Percentiles rank a stretch among this genome's conserved stretches.
Conservation (phyloP, 1,140 invertebrate species). For the Drosophila miranda region DNA sequence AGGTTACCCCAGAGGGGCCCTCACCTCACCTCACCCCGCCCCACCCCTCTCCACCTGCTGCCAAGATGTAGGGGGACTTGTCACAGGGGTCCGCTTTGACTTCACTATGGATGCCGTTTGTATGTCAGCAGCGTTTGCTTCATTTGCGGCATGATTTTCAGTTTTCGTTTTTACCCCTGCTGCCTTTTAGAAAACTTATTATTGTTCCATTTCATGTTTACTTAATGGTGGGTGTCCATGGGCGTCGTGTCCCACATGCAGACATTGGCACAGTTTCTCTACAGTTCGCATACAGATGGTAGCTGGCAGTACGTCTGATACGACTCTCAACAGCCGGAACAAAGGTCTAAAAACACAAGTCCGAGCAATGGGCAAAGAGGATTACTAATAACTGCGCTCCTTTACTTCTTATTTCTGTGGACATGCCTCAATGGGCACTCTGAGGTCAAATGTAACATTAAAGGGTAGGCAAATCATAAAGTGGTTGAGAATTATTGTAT, state of each 20-base stretch:
- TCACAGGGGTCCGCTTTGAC: constrained; percentile 26
- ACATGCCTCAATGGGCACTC: no score
- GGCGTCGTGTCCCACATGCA: constrained; percentile 25
- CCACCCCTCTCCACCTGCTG: neutral
- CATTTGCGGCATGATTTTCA: constrained; percentile 72
- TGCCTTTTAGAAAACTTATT: constrained; percentile 51
- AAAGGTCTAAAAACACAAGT: constrained; percentile 18
- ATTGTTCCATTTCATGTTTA: constrained; percentile 36
- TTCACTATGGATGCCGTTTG: constrained; percentile 41
- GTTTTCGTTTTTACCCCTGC: constrained; percentile 48
- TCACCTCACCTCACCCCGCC: neutral
- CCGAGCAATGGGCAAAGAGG: constrained; percentile 20
- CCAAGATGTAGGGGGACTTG: constrained; percentile 52
- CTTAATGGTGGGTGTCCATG: constrained; percentile 6
- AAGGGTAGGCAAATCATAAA: no score
- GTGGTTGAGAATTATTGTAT: no score
- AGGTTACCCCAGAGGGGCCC: constrained; percentile 11
- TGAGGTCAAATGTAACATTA: no score
- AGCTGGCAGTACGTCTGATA: no score
- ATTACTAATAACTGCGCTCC: constrained; percentile 30
- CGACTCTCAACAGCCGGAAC: neutral
- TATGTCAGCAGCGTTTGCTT: constrained; percentile 71
- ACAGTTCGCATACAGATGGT: no score
- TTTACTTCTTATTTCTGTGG: no score
- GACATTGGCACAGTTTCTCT: constrained; percentile 45